A percentile compares a stretch with the other conserved stretches of the same genome.
These are phyloP conservation scores for Bombus confusus DNA, from an alignment of 1,140 invertebrate species.

Conservation along the genomic window DNA sequence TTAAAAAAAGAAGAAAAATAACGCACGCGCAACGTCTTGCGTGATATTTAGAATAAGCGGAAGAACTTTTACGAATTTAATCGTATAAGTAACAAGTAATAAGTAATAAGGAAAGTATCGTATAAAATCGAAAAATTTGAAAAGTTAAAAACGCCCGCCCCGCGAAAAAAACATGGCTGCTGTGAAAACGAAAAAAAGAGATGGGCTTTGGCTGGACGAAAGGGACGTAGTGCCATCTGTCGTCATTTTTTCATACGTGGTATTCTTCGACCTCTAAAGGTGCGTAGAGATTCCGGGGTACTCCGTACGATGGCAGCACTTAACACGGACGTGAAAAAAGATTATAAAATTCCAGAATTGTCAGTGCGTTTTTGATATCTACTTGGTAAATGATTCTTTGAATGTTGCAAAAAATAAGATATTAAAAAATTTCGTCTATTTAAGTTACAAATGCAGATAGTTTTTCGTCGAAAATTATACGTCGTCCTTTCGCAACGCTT, in stretches of 20 bases:
- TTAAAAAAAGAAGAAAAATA: background rate
- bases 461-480: conserved; percentile 5
- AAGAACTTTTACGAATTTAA: background rate
- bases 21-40: background rate
- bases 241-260: conserved; percentile 65
- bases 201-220: background rate
- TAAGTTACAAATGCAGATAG: background rate
- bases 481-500: background rate
- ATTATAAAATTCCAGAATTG: background rate
- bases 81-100: too few relatives aligned
- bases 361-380: background rate
- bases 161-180: conserved; percentile 43
- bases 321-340: conserved; percentile 5
- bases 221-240: conserved; percentile 68
- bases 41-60: background rate
- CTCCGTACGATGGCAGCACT: conserved; percentile 71
- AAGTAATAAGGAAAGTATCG: too few relatives aligned
- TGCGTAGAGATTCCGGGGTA: conserved; percentile 55
- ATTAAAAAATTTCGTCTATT: background rate
- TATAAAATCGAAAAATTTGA: background rate
- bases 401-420: background rate
- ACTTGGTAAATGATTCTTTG: background rate
- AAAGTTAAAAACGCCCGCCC: conserved; percentile 31
- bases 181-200: conserved; percentile 20
- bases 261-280: conserved; percentile 49